Evolutionary conservation across 2,888 invertebrate genomes (phyloP), one percentile per base, ranked within the genome.

Genomic region (Hirtodrosophila trivittata): DNA sequence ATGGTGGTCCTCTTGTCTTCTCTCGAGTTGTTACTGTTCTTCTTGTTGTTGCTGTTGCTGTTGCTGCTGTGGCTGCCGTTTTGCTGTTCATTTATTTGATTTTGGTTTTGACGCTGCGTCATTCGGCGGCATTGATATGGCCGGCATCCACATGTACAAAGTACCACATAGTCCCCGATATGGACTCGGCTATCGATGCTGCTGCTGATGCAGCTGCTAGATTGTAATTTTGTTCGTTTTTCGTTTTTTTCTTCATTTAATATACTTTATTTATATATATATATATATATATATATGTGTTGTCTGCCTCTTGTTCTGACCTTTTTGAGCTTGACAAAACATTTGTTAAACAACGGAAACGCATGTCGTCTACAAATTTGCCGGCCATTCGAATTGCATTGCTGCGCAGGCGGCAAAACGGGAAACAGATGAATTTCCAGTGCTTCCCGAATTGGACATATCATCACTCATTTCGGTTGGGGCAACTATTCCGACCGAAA

Each of bases 1-100:
- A 82, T 86, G 82, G 82, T 82, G 82, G 82, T 82, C 82, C 85
- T 86, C 85, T 81, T 84, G 82, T 81, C 86, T 74, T 68, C 43
- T 54, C 56, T 62, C 42, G 45, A 65, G 60, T 37, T 66, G 64
- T 66, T 69, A 37, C 26, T 50, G 37, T 30, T 25, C n/a, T 28
- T 1, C n/a, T 28, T 46, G 39, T 49, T 57, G 57, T 47, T 62
- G 37, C 28, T 43, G 38, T 37, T 43, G 25, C 10, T 42, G 38
- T 39, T 51, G 65, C 26, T 51, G 71, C 13, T 78, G 80, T 59
- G 46, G 62, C 67, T 86, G 77, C 70, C 78, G 78, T 77, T 82
- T 85, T 77, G 82, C 82, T 82, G 78, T 59, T 86, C 81, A 77
- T 77, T 82, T 81, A 58, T 57, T 67, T 64, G 77, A 71, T 71